phyloP scores from a whole-genome alignment of 2,888 invertebrate genomes.

The Sepioteuthis lessoniana region DNA sequence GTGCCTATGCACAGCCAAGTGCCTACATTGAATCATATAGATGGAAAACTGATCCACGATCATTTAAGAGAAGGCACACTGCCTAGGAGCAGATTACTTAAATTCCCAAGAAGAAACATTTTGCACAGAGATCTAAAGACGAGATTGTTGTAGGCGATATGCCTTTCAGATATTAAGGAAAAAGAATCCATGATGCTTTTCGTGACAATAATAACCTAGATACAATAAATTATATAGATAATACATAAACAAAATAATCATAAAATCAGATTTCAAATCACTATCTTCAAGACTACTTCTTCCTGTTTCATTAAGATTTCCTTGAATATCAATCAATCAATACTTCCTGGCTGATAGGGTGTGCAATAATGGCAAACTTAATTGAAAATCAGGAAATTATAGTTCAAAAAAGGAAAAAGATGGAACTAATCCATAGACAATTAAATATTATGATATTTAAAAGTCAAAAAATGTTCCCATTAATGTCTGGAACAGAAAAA shows the following conservation, averaged over 20 bases:
- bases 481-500: too few relatives aligned
- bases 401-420: neutral
- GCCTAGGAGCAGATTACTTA: neutral
- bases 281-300: neutral
- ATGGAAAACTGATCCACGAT: neutral
- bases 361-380: neutral
- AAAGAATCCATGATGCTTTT: slow-evolving; percentile 8
- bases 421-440: too few relatives aligned
- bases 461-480: too few relatives aligned
- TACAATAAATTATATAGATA: neutral
- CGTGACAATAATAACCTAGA: slow-evolving; percentile 2
- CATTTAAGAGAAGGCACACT: neutral
- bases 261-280: neutral
- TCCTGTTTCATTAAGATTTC: neutral
- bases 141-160: neutral
- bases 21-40: neutral
- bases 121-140: neutral
- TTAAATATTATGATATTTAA: too few relatives aligned
- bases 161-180: neutral
- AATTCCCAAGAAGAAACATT: neutral
- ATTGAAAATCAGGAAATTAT: neutral
- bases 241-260: neutral
- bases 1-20: neutral
- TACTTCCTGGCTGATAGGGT: neutral
- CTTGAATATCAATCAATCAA: neutral